Evolutionary conservation across 2,797 vertebrate genomes (phyloP).

Genomic region (Eulemur albifrons): DNA sequence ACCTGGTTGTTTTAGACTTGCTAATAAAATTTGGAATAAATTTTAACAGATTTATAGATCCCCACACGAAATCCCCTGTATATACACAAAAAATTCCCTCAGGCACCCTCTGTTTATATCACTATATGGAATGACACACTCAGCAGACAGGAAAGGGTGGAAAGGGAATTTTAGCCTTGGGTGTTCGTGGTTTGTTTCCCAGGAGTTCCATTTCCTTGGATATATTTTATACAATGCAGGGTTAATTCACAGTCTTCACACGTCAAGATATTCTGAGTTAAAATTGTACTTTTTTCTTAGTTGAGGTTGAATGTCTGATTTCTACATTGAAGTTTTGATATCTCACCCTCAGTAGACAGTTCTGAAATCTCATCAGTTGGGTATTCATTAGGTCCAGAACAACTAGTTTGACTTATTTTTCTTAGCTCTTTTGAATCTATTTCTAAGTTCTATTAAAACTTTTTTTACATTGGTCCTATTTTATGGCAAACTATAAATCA

Average conservation of each 20-base stretch:
- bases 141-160: background rate
- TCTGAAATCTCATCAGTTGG: background rate
- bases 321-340: background rate
- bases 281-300: background rate
- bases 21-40: slow-evolving; percentile 13
- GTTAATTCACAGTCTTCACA: background rate
- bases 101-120: background rate
- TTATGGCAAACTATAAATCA: background rate
- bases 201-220: background rate
- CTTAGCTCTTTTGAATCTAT: background rate
- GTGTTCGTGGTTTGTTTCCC: background rate
- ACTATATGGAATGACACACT: slow-evolving; percentile 13
- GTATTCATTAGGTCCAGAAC: background rate
- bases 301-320: background rate
- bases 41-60: background rate
- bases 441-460: background rate
- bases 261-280: background rate
- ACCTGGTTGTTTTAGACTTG: background rate
- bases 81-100: background rate
- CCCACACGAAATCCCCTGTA: background rate
- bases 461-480: background rate
- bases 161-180: background rate
- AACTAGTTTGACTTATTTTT: background rate
- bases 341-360: background rate
- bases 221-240: background rate